A percentile compares a stretch with the other conserved stretches of the same genome.
Evolutionary conservation across 2,888 invertebrate species (phyloP).

Genomic region (Hydrotaea diabolus): DNA sequence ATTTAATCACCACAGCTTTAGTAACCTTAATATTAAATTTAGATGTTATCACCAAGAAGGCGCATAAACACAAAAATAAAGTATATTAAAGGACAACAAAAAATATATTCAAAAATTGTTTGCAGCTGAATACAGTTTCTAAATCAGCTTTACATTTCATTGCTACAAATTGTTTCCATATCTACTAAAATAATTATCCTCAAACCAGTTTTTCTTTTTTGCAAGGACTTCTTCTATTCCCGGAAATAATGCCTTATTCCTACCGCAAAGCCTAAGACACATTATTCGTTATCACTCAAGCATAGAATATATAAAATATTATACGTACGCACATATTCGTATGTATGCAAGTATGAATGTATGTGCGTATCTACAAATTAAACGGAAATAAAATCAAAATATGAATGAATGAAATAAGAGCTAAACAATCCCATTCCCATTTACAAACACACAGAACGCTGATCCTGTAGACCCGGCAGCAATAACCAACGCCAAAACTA

Average conservation of each 20-base stretch:
- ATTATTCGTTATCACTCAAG: slow-evolving; percentile 64
- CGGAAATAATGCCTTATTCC: neutral
- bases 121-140: too few species aligned
- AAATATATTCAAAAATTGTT: too few species aligned
- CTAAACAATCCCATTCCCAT: slow-evolving; percentile 14
- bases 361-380: slow-evolving; percentile 9
- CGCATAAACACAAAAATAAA: too few species aligned
- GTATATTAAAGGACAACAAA: too few species aligned
- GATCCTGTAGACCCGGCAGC: neutral
- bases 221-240: slow-evolving; percentile 7
- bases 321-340: neutral
- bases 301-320: slow-evolving; percentile 38
- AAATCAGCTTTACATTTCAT: too few species aligned
- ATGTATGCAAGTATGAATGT: too few species aligned
- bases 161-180: too few species aligned
- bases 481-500: neutral
- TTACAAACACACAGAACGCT: neutral
- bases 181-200: too few species aligned
- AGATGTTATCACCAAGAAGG: too few species aligned
- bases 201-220: neutral
- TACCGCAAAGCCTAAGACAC: slow-evolving; percentile 21
- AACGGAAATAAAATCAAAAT: slow-evolving; percentile 47
- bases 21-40: too few species aligned
- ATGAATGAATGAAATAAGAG: slow-evolving; percentile 64
- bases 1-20: too few species aligned